These are phyloP conservation scores for Benthosema pterotum DNA, from an alignment of 2,797 vertebrate genomes.

Conservation along the genomic window DNA sequence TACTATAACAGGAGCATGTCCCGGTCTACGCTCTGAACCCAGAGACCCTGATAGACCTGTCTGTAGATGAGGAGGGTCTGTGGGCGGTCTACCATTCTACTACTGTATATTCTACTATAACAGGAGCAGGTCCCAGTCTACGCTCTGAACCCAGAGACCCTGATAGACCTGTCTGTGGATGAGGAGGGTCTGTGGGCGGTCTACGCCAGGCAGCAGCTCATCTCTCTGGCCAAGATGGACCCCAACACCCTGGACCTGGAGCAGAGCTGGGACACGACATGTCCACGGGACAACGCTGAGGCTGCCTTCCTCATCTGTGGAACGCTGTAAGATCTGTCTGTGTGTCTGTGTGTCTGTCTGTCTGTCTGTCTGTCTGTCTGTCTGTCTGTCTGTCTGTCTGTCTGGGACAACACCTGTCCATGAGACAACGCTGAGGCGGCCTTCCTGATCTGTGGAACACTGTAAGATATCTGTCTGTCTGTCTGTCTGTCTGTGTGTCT, in stretches of 20 bases:
- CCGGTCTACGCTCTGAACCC: too few relatives aligned
- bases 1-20: too few relatives aligned
- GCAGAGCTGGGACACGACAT: slow-evolving; percentile 96
- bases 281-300: slow-evolving; percentile 92
- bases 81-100: too few relatives aligned
- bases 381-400: too few relatives aligned
- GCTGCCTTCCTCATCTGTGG: slow-evolving; percentile 94
- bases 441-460: slow-evolving; percentile 93
- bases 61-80: too few relatives aligned
- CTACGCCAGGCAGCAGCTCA: slow-evolving; percentile 87
- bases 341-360: too few relatives aligned
- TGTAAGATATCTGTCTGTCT: too few relatives aligned
- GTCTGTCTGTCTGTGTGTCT: too few relatives aligned
- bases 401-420: slow-evolving; percentile 82
- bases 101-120: too few relatives aligned
- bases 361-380: too few relatives aligned
- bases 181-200: slow-evolving; percentile 97
- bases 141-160: slow-evolving; percentile 86
- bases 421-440: slow-evolving; percentile 92
- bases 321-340: slow-evolving; percentile 84
- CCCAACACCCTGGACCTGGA: slow-evolving; percentile 86
- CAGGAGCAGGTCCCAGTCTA: slow-evolving; percentile 82
- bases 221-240: slow-evolving; percentile 94
- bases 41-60: too few relatives aligned
- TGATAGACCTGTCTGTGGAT: slow-evolving; percentile 90